Base-by-base conservation (phyloP, 2,888 invertebrate species). In the Merodon equestris region DNA sequence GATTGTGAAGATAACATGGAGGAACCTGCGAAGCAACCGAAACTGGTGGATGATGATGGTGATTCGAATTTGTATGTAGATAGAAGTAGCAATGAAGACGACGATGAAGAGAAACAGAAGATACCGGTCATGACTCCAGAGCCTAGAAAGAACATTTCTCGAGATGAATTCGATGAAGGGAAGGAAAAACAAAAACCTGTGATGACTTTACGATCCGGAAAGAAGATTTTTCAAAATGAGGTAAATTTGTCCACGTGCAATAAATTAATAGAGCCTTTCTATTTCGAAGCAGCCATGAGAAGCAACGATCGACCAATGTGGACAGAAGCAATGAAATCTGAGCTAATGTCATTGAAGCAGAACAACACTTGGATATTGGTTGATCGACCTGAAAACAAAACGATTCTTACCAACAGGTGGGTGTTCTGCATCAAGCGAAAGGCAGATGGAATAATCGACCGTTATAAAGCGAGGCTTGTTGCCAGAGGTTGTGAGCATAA, bases 321-420 rank as follows among this genome's bases (percentile, higher is more conserved):
- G 47, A 93, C 96, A 79, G 93, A 93, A 53, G 93, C 96, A 0
- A 94, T 97, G 92, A 93, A 93, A 81, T 93, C 95, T 85, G 96
- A 96, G 85, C 90, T 96, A 9, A 91, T 92, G 10, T 42, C 71
- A 4, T 42, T 61, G 12, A 34, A 19, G 4, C 56, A 40, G 17
- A 75, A 75, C 42, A 57, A 48, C 13, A 81, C 72, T 1, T 75
- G 81, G 71, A 19, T 27, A 9, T 27, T 81, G 5, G 56, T 56
- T 3, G 42, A 54, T 13, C 50, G 58, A 18, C 68, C 81, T 9
- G n/a, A 15, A 14, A 45, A 63, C 18, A 56, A 50, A 9, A 68
- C 15, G 4, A 48, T 66, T 0, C 15, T 48, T 3, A 40, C 19
- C 14, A 66, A 75, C 38, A 40, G 67, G 27, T 79, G 77, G 77